Evolutionary conservation across 2,888 invertebrate genomes (phyloP), one percentile per base, ranked within the genome.

Genomic region (Tineola bisselliella): DNA sequence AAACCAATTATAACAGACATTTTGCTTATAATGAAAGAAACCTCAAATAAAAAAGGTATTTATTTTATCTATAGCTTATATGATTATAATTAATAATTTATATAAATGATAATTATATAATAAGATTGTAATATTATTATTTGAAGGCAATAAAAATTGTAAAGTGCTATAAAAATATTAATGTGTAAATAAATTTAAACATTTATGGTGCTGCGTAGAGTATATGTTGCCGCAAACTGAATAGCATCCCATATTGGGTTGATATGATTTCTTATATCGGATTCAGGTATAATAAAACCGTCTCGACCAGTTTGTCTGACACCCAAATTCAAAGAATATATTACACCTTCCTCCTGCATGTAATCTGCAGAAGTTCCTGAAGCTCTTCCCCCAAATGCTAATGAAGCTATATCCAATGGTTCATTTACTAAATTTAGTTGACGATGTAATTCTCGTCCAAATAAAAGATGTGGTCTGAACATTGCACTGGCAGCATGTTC

Each of bases 401-500:
- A 62, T 6, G 81, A 79, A 2, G 75, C 76, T 13, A 76, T 66
- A 63, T 76, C 81, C 0, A 77, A 60, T 1, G 63, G 63, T 0
- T 64, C 65, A 11, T 69, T 69, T 1, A 48, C 6, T n/a, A 12
- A 15, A 10, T 63, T 68, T 68, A 79, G 70, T n/a, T 72, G 68
- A 3, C 62, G 63, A 3, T 74, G 62, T 71, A 83, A 79, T n/a
- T 76, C 69, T 17, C 75, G 60, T 3, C 74, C 82, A 11, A 82
- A 66, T 1, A 76, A 64, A 62, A 76, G 72, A 31, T 84, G 76
- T 5, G 77, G 73, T 30, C 70, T 67, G 56, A 82, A 82, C 68
- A 82, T 71, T 0, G 81, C 84, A 63, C 76, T 79, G 0, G 84
- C 81, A 19, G 83, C 77, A 38, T 71, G 74, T 54, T 89, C 89